Percentiles rank a stretch among this genome's conserved stretches.
These are phyloP conservation scores for Drosophila anceps DNA, from an alignment of 2,888 invertebrate genomes.

Conservation along the genomic window DNA sequence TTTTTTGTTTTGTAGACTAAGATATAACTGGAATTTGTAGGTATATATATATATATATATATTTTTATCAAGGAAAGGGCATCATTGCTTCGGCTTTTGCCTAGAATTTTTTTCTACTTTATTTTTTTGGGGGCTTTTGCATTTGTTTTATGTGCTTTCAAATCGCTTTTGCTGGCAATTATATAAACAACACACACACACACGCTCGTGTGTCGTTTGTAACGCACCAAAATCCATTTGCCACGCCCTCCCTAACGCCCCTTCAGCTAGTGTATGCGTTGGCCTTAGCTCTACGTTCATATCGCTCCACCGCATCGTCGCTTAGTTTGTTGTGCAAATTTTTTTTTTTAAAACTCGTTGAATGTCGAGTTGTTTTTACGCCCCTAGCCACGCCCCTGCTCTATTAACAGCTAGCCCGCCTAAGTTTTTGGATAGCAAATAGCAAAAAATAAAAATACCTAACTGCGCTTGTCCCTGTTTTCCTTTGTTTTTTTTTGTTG, in stretches of 20 bases:
- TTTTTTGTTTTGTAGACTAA: no score
- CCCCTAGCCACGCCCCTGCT: background rate
- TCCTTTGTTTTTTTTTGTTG: background rate
- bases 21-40: no score
- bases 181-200: constrained; percentile 34
- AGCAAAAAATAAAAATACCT: constrained; percentile 32
- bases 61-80: background rate
- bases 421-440: constrained; percentile 67
- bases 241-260: background rate
- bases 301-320: constrained; percentile 45
- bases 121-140: background rate
- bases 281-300: constrained; percentile 15
- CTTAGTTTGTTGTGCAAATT: constrained; percentile 61
- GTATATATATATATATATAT: background rate
- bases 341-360: constrained; percentile 41
- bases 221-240: constrained; percentile 42
- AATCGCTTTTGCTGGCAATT: constrained; percentile 51
- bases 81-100: background rate
- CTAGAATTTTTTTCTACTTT: background rate
- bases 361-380: constrained; percentile 36
- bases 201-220: constrained; percentile 40
- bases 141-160: constrained; percentile 5
- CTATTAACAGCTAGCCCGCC: constrained; percentile 10
- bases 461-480: constrained; percentile 24
- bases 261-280: background rate